Conservation (phyloP, 2,888 invertebrate genomes). For the Agriopis aurantiaria region DNA sequence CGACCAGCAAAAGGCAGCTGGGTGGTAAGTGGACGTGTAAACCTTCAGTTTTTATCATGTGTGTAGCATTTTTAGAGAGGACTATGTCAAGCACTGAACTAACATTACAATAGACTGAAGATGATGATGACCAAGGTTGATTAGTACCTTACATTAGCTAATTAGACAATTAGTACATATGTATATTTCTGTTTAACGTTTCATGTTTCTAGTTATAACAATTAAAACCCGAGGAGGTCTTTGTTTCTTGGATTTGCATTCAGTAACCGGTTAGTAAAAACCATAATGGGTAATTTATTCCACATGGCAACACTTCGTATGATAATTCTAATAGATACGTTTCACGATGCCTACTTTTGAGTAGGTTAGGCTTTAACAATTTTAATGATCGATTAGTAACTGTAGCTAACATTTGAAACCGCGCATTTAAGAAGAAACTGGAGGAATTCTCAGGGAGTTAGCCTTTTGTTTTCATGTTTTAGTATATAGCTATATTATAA, state of each 20-base stretch:
- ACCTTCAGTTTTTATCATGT: too few species aligned
- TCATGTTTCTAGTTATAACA: constrained; percentile 7
- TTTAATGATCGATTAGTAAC: too few species aligned
- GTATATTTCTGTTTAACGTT: neutral
- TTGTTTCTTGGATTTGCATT: constrained; percentile 27
- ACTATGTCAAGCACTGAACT: too few species aligned
- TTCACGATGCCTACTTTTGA: constrained; percentile 6
- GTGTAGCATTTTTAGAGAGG: too few species aligned
- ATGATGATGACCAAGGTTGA: neutral
- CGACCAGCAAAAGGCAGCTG: too few species aligned
- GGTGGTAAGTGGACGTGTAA: too few species aligned
- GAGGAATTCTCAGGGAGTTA: too few species aligned
- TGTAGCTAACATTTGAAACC: too few species aligned
- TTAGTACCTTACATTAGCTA: neutral
- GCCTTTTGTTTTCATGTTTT: too few species aligned
- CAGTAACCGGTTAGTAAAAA: constrained; percentile 14
- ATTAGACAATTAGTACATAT: neutral
- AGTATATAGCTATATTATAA: too few species aligned
- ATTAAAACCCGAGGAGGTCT: constrained; percentile 40
- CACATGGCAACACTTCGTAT: constrained; percentile 21
- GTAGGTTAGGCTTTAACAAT: constrained; percentile 5
- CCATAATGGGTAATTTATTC: constrained; percentile 13
- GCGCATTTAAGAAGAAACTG: too few species aligned
- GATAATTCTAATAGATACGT: constrained; percentile 16
- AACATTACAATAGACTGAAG: too few species aligned